Conservation (phyloP, 2,113 vertebrate genomes). For the Pholis gunnellus region DNA sequence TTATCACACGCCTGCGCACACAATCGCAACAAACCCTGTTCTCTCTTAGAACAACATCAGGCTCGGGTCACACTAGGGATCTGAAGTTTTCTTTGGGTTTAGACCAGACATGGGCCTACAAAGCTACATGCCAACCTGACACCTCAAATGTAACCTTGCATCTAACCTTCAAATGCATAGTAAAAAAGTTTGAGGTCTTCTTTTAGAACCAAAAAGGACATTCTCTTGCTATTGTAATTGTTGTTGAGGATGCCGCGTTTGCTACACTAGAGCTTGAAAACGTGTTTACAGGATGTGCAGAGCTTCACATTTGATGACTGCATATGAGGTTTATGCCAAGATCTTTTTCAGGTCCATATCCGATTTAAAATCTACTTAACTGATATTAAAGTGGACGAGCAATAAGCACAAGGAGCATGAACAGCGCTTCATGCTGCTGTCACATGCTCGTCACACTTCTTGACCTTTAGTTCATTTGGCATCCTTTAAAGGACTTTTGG, state of each 20-base stretch:
- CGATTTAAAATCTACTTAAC: neutral
- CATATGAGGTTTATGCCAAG: neutral
- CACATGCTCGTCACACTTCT: constrained; percentile 60
- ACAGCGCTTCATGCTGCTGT: constrained; percentile 13
- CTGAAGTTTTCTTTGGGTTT: neutral
- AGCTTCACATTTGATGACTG: neutral
- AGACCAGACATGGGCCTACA: neutral
- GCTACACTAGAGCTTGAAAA: neutral
- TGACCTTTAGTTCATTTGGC: constrained; percentile 55
- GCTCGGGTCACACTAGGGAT: neutral
- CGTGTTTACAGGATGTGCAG: neutral
- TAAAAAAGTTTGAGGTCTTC: neutral
- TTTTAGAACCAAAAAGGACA: neutral
- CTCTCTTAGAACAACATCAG: neutral
- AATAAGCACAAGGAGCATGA: neutral
- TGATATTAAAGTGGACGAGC: neutral
- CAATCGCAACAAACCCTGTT: neutral
- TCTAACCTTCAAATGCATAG: neutral
- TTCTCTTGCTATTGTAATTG: neutral
- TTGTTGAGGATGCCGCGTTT: neutral
- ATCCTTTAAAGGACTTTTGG: constrained; percentile 12
- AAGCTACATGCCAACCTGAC: neutral
- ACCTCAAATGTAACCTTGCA: neutral
- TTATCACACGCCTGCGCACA: neutral
- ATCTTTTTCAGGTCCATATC: constrained; percentile 3